phyloP scores from a whole-genome alignment of 2,797 vertebrate species.

The Pelochelys cantorii region DNA sequence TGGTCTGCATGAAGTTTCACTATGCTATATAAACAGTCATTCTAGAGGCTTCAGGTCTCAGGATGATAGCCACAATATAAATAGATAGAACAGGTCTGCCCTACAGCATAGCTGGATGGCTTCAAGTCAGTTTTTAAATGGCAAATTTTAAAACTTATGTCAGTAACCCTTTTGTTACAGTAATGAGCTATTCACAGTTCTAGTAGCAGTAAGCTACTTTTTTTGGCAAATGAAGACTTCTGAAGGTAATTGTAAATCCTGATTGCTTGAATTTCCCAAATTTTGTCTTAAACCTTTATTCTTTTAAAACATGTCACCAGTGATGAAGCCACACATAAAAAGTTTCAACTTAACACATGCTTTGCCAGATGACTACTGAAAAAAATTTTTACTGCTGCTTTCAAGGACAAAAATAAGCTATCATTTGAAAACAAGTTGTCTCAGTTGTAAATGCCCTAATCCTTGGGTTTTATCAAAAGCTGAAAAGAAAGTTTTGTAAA shows the following conservation, averaged over 20 bases:
- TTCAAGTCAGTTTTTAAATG: not conserved
- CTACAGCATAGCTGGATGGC: not conserved
- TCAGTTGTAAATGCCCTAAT: not conserved
- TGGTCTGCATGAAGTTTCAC: slow-evolving; percentile 35
- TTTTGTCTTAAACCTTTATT: slow-evolving; percentile 18
- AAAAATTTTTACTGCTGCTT: not conserved
- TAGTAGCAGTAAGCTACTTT: slow-evolving; percentile 10
- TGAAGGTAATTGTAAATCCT: not conserved
- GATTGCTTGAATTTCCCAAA: slow-evolving; percentile 28
- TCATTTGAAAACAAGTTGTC: not conserved
- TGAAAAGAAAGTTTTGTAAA: slow-evolving; percentile 26
- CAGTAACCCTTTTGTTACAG: not conserved
- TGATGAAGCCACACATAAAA: slow-evolving; percentile 41
- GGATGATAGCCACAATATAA: not conserved
- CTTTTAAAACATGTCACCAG: slow-evolving; percentile 18
- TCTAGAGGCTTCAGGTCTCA: not conserved
- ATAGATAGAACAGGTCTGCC: not conserved
- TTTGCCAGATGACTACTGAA: slow-evolving; percentile 21
- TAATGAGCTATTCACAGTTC: not conserved
- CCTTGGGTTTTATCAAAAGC: not conserved
- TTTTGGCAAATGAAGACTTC: not conserved
- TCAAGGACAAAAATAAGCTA: not conserved
- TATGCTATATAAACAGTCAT: not conserved
- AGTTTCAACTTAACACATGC: not conserved
- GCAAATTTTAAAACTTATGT: not conserved